Base-by-base conservation (phyloP, 2,888 invertebrate species). In the Clunio marinus region DNA sequence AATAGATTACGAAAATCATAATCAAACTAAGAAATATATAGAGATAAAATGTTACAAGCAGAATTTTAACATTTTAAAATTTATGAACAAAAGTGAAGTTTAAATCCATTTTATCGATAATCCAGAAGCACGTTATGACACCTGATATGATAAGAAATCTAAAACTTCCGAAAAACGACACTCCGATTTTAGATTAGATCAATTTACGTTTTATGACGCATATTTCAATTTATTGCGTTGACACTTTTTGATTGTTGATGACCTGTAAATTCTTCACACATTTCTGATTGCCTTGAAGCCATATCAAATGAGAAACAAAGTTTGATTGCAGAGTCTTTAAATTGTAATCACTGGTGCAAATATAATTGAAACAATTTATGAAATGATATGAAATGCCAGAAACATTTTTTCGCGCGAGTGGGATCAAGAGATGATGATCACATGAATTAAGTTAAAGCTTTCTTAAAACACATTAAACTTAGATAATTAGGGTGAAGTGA, bases 401-500 rank as follows among this genome's bases (percentile, higher is more conserved):
- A n/a, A n/a, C n/a, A n/a, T n/a, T 41, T 2, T 15, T 41, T n/a
- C 41, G 10, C 41, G 41, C 10, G 41, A 41, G n/a, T 41, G 41
- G n/a, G 41, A 41, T 41, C 15, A 41, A 5, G 10, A 10, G 10
- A 15, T 15, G 41, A 41, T 41, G n/a, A 41, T 41, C 41, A n/a
- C 2, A 10, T 10, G 41, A 15, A 41, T 41, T n/a, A n/a, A n/a
- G n/a, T n/a, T n/a, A n/a, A n/a, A n/a, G n/a, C n/a, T n/a, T n/a
- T n/a, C n/a, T n/a, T n/a, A n/a, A n/a, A n/a, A n/a, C n/a, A n/a
- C 41, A 15, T 15, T n/a, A n/a, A 41, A 5, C 15, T 41, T n/a
- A 41, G 41, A 41, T 41, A 41, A 41, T 41, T 41, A 41, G 41
- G n/a, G 41, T 41, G 41, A 41, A 41, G 41, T 41, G 41, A 41